These are phyloP conservation scores for Blomia tropicalis DNA, from an alignment of 2,888 invertebrate species.

Conservation along the genomic window DNA sequence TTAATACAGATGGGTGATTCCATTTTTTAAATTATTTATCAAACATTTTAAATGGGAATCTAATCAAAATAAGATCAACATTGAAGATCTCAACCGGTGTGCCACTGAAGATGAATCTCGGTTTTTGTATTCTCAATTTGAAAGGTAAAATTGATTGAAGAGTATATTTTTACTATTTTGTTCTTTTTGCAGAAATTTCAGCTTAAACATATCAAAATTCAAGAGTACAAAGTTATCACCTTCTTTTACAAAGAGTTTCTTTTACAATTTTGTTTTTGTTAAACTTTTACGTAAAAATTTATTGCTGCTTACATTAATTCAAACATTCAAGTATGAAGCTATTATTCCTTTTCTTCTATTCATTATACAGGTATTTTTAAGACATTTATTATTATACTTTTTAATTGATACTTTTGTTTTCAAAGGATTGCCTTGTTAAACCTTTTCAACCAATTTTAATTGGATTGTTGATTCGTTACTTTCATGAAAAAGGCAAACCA, in stretches of 20 bases:
- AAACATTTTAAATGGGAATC: neutral
- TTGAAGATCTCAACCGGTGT: conserved; percentile 15
- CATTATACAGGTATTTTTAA: conserved; percentile 4
- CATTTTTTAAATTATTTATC: conserved; percentile 4
- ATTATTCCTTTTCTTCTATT: conserved; percentile 9
- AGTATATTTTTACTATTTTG: neutral
- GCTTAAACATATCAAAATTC: too few species aligned
- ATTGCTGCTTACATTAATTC: neutral
- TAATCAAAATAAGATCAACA: neutral
- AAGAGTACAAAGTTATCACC: too few species aligned
- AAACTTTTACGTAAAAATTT: neutral
- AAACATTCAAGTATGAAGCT: conserved; percentile 2
- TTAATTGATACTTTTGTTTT: neutral
- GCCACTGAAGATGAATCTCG: conserved; percentile 8
- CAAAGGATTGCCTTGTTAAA: conserved; percentile 30
- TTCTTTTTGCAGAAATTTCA: too few species aligned
- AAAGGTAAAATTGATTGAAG: conserved; percentile 13
- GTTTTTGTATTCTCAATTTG: neutral
- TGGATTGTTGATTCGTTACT: conserved; percentile 38
- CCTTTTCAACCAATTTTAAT: conserved; percentile 38
- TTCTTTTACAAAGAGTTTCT: too few species aligned
- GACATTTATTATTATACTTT: neutral
- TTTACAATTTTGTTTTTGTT: neutral
- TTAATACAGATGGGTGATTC: conserved; percentile 19
- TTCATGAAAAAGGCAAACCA: conserved; percentile 29